Conservation (phyloP, 2,797 vertebrate genomes). For the Mus caroli region DNA sequence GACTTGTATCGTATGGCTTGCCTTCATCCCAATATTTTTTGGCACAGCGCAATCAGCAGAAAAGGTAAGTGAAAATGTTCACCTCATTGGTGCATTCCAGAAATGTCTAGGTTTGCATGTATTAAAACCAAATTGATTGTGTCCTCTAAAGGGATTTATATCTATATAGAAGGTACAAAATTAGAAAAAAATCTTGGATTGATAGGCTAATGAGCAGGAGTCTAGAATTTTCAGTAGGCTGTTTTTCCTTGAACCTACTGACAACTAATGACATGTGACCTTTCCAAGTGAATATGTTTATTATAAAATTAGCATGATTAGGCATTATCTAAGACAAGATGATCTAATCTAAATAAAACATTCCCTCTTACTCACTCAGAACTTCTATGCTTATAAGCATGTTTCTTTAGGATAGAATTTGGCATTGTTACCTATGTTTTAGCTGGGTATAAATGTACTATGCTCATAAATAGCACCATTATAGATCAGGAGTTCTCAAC, state of each 20-base stretch:
- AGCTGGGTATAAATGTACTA: not conserved
- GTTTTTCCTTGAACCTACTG: not conserved
- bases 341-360: not conserved
- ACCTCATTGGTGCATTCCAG: not conserved
- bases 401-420: not conserved
- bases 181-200: not conserved
- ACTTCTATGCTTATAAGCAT: not conserved
- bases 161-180: not conserved
- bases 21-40: conserved; percentile 99
- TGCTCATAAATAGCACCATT: not conserved
- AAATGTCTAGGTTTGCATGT: not conserved
- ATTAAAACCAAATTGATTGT: not conserved
- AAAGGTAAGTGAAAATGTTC: conserved; percentile 93
- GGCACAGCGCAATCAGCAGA: conserved; percentile 99
- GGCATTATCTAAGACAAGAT: not conserved
- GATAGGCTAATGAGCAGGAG: not conserved
- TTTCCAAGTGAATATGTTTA: not conserved
- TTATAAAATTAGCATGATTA: not conserved
- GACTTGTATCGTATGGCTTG: conserved; percentile 99
- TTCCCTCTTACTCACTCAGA: not conserved
- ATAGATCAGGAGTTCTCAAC: not conserved
- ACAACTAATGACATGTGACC: not conserved
- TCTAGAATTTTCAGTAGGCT: not conserved
- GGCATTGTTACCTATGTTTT: not conserved
- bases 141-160: not conserved